These are phyloP conservation scores for Meloidogyne chitwoodi DNA, from an alignment of 1,140 invertebrate species.

Conservation along the genomic window DNA sequence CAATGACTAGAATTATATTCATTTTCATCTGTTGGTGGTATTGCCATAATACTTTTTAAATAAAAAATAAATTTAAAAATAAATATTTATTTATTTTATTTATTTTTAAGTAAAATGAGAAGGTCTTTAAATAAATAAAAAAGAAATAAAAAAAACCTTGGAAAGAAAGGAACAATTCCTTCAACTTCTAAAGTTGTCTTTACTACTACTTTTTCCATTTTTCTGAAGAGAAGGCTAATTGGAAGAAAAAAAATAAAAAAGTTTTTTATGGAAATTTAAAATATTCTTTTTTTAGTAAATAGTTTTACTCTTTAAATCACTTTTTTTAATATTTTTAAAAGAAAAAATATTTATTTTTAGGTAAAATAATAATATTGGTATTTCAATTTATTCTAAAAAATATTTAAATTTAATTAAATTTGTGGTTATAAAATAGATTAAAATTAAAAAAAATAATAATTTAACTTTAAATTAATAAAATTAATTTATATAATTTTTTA, in stretches of 20 bases:
- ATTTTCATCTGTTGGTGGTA: not conserved
- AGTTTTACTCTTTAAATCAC: not conserved
- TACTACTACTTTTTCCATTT: not conserved
- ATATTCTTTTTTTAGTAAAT: not conserved
- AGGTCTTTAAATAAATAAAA: not conserved
- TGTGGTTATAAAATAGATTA: no score
- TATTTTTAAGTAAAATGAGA: not conserved
- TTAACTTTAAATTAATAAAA: no score
- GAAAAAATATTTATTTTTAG: no score
- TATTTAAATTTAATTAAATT: no score
- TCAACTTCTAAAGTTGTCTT: not conserved
- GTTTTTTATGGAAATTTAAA: not conserved
- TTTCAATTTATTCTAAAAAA: no score
- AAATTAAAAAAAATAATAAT: no score
- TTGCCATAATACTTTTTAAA: conserved; percentile 13
- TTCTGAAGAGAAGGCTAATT: not conserved
- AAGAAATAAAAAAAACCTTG: conserved; percentile 9
- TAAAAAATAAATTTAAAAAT: not conserved
- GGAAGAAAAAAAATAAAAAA: not conserved
- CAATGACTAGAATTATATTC: conserved; percentile 9
- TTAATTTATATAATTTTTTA: no score
- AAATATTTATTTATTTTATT: not conserved
- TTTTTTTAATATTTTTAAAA: not conserved
- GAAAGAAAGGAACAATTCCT: conserved; percentile 20
- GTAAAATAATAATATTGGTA: no score